Evolutionary conservation across 2,113 vertebrate genomes (phyloP), one percentile per base, ranked within the genome.

Genomic region (Isichthys henryi): DNA sequence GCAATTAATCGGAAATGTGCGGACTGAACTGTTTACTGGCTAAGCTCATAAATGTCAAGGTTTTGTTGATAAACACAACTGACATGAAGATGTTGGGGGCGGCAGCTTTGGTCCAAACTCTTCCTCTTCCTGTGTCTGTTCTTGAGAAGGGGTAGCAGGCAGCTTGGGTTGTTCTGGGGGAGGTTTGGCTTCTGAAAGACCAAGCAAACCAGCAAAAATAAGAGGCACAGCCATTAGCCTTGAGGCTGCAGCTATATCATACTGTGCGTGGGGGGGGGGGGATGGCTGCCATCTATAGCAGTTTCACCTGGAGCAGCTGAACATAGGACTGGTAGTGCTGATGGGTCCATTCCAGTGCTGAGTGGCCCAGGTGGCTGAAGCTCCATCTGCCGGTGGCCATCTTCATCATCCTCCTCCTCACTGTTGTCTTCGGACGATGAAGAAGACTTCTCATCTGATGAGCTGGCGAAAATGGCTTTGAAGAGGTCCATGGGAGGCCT

Each of bases 51-150:
- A 10, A 74, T 11, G 10, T 10, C 9, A 74, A 74, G 23, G 66
- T 3, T 74, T 39, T 74, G 31, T 35, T 17, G 5, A 77, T 39
- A 77, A 19, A 43, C 48, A 31, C 35, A 13, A 95, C 94, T 92
- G 90, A 97, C 96, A 94, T 89, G 93, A 92, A 90, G 89, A 92
- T 92, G 95, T 93, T 91, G 96, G 94, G 0, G 97, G 98, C 9
- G 98, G 98, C 88, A 99, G 94, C 90, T 94, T 96, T 0, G 98
- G 98, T 66, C 98, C 98, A n/a, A 99, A 99, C 93, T 97, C 97
- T 66, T 97, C 96, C 50, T 92, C 5, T 23, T 94, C 89, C 21
- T 92, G 93, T 1, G 31, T 2, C 0, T 66, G 84, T 10, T 50
- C 91, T 43, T 85, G 90, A 84, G 91, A 23, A 56, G 74, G 86